Evolutionary conservation across 2,888 invertebrate species (phyloP), one percentile per base, ranked within the genome.

Genomic region (Siphlonurus alternatus): DNA sequence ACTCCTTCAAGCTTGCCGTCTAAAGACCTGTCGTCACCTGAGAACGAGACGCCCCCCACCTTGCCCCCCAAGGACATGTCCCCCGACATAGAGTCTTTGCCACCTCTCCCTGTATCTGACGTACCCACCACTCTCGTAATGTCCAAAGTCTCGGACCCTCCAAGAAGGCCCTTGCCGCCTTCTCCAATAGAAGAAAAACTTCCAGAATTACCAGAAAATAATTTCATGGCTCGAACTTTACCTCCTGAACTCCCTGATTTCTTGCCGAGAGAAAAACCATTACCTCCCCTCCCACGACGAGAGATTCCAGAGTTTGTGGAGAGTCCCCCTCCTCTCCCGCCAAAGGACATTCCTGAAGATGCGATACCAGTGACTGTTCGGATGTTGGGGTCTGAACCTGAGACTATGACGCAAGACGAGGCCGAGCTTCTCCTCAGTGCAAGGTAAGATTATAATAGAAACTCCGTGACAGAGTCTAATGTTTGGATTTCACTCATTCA

Each of bases 391-490:
- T 10, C 54, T 19, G 68, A 66, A n/a, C 69, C 70, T 23, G 71
- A 71, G 59, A 67, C 83, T 73, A 88, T 88, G 91, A 92, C 92
- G 69, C 86, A 90, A 63, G 89, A 89, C 72, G 93, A 93, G 76
- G 92, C 91, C 18, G 90, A 92, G 75, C 86, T 88, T 77, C 79
- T 93, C 73, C 82, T 93, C 71, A 92, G 91, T 76, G 85, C 87
- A 71, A 88, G 89, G 91, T 90, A 76, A 79, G 79, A 76, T 15
- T 51, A 15, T 51, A 51, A 51, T 15, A n/a, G n/a, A n/a, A n/a
- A n/a, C n/a, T n/a, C n/a, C n/a, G n/a, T n/a, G n/a, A n/a, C n/a
- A n/a, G n/a, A n/a, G n/a, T n/a, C n/a, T n/a, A n/a, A n/a, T 15
- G n/a, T 51, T 51, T 51, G 53, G n/a, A n/a, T n/a, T n/a, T n/a